These are phyloP conservation scores for Lytechinus variegatus DNA, from an alignment of 35 echinoderm and acorn worm genomes.

Conservation along the genomic window DNA sequence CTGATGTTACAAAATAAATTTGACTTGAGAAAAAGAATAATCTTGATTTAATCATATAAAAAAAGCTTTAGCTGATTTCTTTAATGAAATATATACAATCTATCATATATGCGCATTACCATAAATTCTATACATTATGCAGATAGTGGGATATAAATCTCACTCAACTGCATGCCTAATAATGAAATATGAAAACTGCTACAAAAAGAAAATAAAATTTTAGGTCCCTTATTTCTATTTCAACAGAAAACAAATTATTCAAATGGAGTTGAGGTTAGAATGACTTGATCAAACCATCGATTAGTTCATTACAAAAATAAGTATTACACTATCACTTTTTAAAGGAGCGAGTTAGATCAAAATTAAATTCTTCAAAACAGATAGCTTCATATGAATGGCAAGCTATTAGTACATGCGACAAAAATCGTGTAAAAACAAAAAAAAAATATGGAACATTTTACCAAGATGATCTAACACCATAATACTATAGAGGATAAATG, in stretches of 20 bases:
- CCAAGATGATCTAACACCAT: constrained; percentile 4
- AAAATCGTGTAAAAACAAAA: not conserved
- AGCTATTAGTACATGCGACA: constrained; percentile 6
- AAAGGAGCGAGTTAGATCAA: not conserved
- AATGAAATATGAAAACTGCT: not conserved
- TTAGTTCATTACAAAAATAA: not conserved
- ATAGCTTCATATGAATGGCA: not conserved
- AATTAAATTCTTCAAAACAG: not conserved
- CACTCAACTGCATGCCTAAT: not conserved
- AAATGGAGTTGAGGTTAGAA: not conserved
- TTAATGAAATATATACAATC: constrained; percentile 17
- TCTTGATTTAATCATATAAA: constrained; percentile 1
- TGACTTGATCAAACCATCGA: not conserved
- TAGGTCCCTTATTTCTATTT: not conserved
- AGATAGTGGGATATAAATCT: not conserved
- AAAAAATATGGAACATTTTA: not conserved
- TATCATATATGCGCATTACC: not conserved
- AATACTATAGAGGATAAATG: not conserved
- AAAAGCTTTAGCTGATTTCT: not conserved
- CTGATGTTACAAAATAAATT: not conserved
- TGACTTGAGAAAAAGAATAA: not conserved
- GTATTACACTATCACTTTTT: not conserved
- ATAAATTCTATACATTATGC: not conserved
- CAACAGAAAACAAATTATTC: not conserved
- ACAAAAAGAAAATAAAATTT: not conserved